A percentile compares a stretch with the other conserved stretches of the same genome.
Evolutionary conservation across 2,888 invertebrate species (phyloP).

Genomic region (Ennomos quercinarius): DNA sequence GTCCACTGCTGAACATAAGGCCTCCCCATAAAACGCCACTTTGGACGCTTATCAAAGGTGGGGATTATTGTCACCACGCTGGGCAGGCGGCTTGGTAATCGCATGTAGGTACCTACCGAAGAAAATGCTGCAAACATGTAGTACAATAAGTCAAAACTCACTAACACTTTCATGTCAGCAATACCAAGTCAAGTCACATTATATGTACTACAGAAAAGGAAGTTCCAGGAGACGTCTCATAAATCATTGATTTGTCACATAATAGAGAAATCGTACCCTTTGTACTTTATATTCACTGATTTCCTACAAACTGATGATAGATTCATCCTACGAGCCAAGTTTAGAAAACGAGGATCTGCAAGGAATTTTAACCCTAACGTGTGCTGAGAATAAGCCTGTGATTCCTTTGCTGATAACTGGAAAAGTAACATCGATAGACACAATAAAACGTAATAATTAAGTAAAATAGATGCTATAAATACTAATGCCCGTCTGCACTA

Average conservation of each 20-base stretch:
- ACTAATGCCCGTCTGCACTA: too few species aligned
- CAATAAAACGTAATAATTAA: background rate
- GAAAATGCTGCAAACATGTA: too few species aligned
- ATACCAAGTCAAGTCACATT: constrained; percentile 19
- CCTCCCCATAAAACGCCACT: too few species aligned
- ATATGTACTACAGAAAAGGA: constrained; percentile 25
- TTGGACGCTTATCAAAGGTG: too few species aligned
- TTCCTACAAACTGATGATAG: constrained; percentile 23
- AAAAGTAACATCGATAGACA: constrained; percentile 6
- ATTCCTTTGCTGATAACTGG: background rate
- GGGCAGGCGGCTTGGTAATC: too few species aligned
- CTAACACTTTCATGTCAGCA: constrained; percentile 16
- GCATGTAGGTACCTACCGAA: too few species aligned
- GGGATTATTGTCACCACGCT: too few species aligned
- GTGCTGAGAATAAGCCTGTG: background rate
- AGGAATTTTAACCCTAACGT: constrained; percentile 10
- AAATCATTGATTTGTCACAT: constrained; percentile 40
- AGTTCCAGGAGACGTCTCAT: constrained; percentile 20
- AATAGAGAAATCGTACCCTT: constrained; percentile 39
- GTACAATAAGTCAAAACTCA: background rate
- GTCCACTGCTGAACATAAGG: too few species aligned
- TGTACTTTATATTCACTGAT: constrained; percentile 36
- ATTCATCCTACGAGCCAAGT: constrained; percentile 40
- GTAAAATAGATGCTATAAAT: too few species aligned
- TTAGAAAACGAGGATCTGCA: constrained; percentile 20